Base-by-base conservation (phyloP, 2,888 invertebrate species). In the Steinernema carpocapsae region DNA sequence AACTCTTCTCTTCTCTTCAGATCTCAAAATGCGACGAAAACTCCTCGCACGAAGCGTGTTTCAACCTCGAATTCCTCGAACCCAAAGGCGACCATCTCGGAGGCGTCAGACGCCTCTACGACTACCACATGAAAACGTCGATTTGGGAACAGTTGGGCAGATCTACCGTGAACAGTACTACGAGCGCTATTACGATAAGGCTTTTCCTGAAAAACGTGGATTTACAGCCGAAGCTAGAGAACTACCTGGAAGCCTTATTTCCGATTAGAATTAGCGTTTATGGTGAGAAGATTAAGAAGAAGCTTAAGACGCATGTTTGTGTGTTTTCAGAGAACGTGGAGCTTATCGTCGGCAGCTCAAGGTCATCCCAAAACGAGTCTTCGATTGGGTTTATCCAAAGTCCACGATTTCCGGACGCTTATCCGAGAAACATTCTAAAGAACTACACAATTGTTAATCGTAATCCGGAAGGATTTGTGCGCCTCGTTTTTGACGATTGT, bases 401-500 rank as follows among this genome's bases (percentile, higher is more conserved):
- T 70, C 80, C 82, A 0, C 77, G 81, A 37, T 83, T 78, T 74
- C 83, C 83, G 26, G 74, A 76, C 45, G 76, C 77, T 26, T 83
- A 83, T 72, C 83, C 83, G 10, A 48, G 77, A 17, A 72, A 73
- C 19, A 70, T 84, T 12, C 24, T 59, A 17, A 78, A 83, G 71
- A 82, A 80, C 46, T 83, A 80, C 72, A 80, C 79, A 45, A 29
- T 83, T 17, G 73, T 80, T 3, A 83, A 83, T 72, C 72, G 76
- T 48, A 76, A 80, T 43, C 45, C 72, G 10, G 46, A 46, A 7
- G 83, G 83, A 1, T 76, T 59, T 70, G 78, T 83, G 10, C 74
- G 82, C 10, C 52, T 83, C 22, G 70, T 76, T 1, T 83, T 83
- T 71, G 79, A 81, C 72, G 83, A 83, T 48, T 83, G 78, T 64